Evolutionary conservation across 92 coral and sea anemone genomes (phyloP).

Genomic region (Nematostella vectensis): DNA sequence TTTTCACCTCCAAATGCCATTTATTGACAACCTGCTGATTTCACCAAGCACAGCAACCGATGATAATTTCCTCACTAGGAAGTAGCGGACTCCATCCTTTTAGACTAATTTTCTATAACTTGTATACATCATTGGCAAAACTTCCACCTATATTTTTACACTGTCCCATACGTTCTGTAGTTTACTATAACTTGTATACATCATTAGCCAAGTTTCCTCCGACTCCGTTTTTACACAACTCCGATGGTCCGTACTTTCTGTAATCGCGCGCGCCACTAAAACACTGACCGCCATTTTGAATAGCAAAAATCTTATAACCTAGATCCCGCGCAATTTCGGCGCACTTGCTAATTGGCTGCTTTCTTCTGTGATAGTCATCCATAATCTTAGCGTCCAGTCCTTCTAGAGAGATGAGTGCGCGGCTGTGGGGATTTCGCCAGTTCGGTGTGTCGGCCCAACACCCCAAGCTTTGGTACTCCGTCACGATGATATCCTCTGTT

Average conservation of each 20-base stretch:
- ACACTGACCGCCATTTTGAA: constrained; percentile 97
- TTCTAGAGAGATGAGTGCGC: constrained; percentile 71
- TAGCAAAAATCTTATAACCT: constrained; percentile 70
- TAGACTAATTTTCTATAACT: too few relatives aligned
- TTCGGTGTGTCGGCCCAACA: constrained; percentile 93
- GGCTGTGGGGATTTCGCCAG: constrained; percentile 69
- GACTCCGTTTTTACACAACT: constrained; percentile 65
- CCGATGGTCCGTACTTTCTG: constrained; percentile 81
- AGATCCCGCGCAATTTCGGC: constrained; percentile 80
- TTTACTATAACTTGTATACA: constrained; percentile 60
- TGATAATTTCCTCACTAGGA: too few relatives aligned
- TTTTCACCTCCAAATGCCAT: too few relatives aligned
- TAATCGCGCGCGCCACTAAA: constrained; percentile 62
- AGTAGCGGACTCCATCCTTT: too few relatives aligned
- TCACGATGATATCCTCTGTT: constrained; percentile 86
- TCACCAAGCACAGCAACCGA: too few relatives aligned
- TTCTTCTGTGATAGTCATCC: constrained; percentile 57
- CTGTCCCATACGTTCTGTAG: too few relatives aligned
- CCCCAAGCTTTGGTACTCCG: constrained; percentile 87
- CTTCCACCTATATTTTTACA: too few relatives aligned
- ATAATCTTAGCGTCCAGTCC: constrained; percentile 54
- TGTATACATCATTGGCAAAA: too few relatives aligned
- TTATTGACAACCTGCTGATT: too few relatives aligned
- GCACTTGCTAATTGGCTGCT: constrained; percentile 92
- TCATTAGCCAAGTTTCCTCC: constrained; percentile 90